Conservation (phyloP, 2,888 invertebrate genomes). For the Ennomos fuscantarius region DNA sequence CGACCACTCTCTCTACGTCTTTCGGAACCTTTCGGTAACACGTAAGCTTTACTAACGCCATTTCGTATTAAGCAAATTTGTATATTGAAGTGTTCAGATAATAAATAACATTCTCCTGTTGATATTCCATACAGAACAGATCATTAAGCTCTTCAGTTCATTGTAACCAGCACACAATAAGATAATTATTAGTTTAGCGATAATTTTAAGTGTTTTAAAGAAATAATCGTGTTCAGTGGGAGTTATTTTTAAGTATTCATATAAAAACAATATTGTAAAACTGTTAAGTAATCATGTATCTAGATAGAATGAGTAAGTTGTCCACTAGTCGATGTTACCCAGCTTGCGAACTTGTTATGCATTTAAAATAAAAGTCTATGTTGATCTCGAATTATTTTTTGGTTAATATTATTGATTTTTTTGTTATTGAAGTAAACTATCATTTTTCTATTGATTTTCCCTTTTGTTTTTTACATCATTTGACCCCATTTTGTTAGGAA, state of each 20-base stretch:
- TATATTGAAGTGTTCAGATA: conserved; percentile 80
- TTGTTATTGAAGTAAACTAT: conserved; percentile 71
- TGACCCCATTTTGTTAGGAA: conserved; percentile 69
- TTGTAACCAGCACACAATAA: conserved; percentile 80
- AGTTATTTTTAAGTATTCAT: conserved; percentile 80
- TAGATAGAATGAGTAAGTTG: conserved; percentile 80
- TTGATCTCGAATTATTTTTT: conserved; percentile 68
- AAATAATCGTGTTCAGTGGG: conserved; percentile 81
- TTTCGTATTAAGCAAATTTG: conserved; percentile 73
- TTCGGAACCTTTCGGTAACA: conserved; percentile 50
- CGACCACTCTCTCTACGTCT: conserved; percentile 70
- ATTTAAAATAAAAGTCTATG: conserved; percentile 57
- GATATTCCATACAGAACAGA: conserved; percentile 59
- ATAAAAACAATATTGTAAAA: conserved; percentile 75
- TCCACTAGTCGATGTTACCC: conserved; percentile 81
- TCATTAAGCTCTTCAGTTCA: conserved; percentile 53
- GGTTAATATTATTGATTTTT: conserved; percentile 71
- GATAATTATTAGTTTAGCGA: conserved; percentile 77
- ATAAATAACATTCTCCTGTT: conserved; percentile 61
- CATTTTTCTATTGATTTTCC: conserved; percentile 56
- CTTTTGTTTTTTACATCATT: conserved; percentile 67
- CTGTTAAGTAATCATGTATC: conserved; percentile 82
- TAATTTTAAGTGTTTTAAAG: conserved; percentile 78
- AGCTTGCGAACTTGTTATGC: conserved; percentile 80
- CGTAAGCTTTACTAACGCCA: conserved; percentile 69